These are phyloP conservation scores for Aspidiotus rigidus DNA, from an alignment of 2,888 invertebrate species.

Conservation along the genomic window DNA sequence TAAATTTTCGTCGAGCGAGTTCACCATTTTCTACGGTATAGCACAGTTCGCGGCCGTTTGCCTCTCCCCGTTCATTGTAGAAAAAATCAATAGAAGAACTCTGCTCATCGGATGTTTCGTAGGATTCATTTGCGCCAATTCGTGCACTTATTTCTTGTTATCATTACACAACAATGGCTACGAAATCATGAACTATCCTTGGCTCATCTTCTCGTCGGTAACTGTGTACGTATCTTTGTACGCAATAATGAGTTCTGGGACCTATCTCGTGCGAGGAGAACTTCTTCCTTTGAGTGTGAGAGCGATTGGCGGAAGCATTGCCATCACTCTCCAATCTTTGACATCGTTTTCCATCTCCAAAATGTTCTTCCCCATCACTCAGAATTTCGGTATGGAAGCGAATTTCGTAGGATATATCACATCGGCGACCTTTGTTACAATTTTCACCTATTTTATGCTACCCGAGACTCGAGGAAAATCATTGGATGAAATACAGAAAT, in stretches of 20 bases:
- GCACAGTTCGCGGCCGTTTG: background rate
- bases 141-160: background rate
- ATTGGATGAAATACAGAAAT: slow-evolving; percentile 19
- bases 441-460: slow-evolving; percentile 6
- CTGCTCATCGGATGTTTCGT: slow-evolving; percentile 2
- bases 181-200: slow-evolving; percentile 8
- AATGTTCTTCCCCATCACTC: too few species aligned
- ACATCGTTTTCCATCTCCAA: too few species aligned
- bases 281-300: too few species aligned
- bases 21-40: slow-evolving; percentile 12
- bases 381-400: too few species aligned
- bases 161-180: background rate
- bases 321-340: too few species aligned
- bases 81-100: slow-evolving; percentile 7
- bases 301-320: too few species aligned
- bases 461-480: slow-evolving; percentile 19
- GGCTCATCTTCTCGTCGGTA: slow-evolving; percentile 10
- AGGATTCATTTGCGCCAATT: background rate
- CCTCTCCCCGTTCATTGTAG: slow-evolving; percentile 1
- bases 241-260: background rate
- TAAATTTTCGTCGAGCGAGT: slow-evolving; percentile 3
- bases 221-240: background rate
- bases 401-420: too few species aligned
- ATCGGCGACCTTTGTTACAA: background rate
- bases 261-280: too few species aligned